phyloP scores from a whole-genome alignment of 1,140 invertebrate species.

The Plutomurus gul region DNA sequence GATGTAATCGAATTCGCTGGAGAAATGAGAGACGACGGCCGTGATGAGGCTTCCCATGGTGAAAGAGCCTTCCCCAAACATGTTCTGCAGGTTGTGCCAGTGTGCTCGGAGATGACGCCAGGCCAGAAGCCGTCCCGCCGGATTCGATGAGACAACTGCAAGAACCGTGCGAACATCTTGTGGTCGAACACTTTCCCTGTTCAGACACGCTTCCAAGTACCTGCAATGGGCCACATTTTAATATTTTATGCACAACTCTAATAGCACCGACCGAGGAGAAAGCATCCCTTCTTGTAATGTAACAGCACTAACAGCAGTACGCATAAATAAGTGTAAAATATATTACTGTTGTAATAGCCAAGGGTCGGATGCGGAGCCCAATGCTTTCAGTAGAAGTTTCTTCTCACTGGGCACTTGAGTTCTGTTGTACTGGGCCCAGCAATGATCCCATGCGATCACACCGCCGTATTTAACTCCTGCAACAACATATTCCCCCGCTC shows the following conservation, averaged over 20 bases:
- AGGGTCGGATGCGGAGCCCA: constrained; percentile 71
- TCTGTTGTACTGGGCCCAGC: constrained; percentile 71
- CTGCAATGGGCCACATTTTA: constrained; percentile 55
- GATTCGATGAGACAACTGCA: constrained; percentile 68
- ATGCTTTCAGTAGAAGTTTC: constrained; percentile 68
- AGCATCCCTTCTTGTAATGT: neutral
- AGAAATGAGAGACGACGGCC: constrained; percentile 70
- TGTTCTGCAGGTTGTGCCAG: constrained; percentile 68
- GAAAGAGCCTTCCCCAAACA: constrained; percentile 71
- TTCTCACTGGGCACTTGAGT: constrained; percentile 71
- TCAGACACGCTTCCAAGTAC: constrained; percentile 68
- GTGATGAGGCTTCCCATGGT: constrained; percentile 72
- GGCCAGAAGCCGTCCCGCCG: constrained; percentile 70
- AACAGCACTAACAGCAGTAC: neutral
- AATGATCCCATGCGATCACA: constrained; percentile 73
- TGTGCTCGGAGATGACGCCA: constrained; percentile 78
- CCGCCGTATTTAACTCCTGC: constrained; percentile 67
- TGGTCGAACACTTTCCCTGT: constrained; percentile 68
- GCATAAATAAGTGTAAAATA: neutral
- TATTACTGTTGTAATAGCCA: constrained; percentile 71
- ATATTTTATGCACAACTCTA: neutral
- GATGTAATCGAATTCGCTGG: constrained; percentile 71
- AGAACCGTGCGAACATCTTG: constrained; percentile 73
- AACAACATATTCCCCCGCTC: neutral
- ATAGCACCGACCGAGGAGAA: neutral